Conservation (phyloP, 2,888 invertebrate genomes). For the Nomada hirtipes region DNA sequence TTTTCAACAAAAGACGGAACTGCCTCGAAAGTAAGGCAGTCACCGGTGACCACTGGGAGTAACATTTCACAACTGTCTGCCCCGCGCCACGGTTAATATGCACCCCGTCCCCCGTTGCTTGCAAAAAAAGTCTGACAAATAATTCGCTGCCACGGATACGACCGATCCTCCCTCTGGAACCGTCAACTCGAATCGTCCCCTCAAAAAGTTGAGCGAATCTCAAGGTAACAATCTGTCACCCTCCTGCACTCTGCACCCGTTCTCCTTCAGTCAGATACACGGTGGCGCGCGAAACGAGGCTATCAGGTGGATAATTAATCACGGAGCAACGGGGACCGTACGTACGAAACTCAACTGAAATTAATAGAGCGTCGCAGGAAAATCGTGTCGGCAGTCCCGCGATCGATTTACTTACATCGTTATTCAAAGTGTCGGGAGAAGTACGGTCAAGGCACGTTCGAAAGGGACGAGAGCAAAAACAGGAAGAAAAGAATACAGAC, state of each 20-base stretch:
- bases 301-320: constrained; percentile 49
- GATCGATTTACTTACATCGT: constrained; percentile 55
- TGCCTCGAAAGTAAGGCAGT: background rate
- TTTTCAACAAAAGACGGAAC: background rate
- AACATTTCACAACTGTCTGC: constrained; percentile 12
- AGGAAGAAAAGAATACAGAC: background rate
- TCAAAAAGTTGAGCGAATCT: constrained; percentile 22
- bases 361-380: constrained; percentile 40
- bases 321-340: constrained; percentile 27
- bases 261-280: constrained; percentile 35
- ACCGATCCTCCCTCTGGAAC: background rate
- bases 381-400: constrained; percentile 30
- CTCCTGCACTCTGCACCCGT: background rate
- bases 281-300: constrained; percentile 38
- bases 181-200: background rate
- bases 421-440: constrained; percentile 55
- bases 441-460: constrained; percentile 29
- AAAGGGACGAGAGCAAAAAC: background rate
- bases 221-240: constrained; percentile 37
- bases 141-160: background rate
- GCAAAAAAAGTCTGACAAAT: background rate
- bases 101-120: too few relatives aligned
- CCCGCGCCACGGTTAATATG: background rate
- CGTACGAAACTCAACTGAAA: constrained; percentile 46
- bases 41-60: background rate